A percentile compares a stretch with the other conserved stretches of the same genome.
phyloP scores from a whole-genome alignment of 2,888 invertebrate genomes.

The Chrysolina haemoptera region DNA sequence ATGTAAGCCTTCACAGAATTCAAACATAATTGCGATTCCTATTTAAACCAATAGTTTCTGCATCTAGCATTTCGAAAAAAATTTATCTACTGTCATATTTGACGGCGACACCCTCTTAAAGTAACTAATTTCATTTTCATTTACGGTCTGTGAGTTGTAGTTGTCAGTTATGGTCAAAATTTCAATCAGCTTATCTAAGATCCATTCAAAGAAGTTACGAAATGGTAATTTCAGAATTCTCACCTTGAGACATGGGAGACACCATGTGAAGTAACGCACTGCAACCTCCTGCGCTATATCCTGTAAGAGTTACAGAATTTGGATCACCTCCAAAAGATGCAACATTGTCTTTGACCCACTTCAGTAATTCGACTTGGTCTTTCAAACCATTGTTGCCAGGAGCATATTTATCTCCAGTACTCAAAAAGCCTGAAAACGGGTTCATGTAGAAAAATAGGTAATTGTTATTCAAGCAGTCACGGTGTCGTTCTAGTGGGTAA shows the following conservation, averaged over 20 bases:
- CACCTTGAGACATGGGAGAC: conserved; percentile 78
- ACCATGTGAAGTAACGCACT: conserved; percentile 72
- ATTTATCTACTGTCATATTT: too few relatives aligned
- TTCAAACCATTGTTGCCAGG: conserved; percentile 81
- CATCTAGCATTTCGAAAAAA: too few relatives aligned
- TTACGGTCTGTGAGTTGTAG: too few relatives aligned
- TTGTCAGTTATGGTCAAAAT: too few relatives aligned
- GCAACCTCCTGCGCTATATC: conserved; percentile 72
- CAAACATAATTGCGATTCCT: too few relatives aligned
- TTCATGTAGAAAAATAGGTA: conserved; percentile 48
- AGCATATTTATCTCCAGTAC: conserved; percentile 77
- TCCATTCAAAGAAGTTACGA: not conserved
- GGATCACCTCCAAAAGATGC: conserved; percentile 80
- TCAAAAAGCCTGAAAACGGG: conserved; percentile 69
- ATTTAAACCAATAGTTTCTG: too few relatives aligned
- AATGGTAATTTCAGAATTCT: not conserved
- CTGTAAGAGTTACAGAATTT: conserved; percentile 76
- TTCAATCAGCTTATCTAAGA: too few relatives aligned
- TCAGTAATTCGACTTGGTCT: conserved; percentile 79
- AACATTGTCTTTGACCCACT: conserved; percentile 79
- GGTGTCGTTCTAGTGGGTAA: too few relatives aligned
- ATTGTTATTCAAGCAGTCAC: too few relatives aligned
- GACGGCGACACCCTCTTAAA: too few relatives aligned
- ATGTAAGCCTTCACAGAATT: too few relatives aligned
- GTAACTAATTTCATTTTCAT: too few relatives aligned